Evolutionary conservation across 1,140 invertebrate genomes (phyloP), one percentile per base, ranked within the genome.

Genomic region (Archivesica marissinica): DNA sequence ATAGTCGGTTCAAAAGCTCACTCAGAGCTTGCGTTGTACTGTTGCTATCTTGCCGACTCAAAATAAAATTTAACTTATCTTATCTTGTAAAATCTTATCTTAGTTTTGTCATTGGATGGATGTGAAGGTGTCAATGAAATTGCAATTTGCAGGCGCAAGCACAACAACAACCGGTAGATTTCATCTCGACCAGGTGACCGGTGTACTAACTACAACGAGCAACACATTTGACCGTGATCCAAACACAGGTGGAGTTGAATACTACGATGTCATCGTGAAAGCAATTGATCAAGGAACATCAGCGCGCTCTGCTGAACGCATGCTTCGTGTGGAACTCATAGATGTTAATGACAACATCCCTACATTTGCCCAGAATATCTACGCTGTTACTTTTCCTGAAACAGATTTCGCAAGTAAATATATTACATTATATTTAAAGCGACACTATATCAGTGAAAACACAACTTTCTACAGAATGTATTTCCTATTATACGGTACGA

Each of bases 311-410:
- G 61, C 44, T 1, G 59, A 75, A 7, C 35, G 25, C 11, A 74
- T 64, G 17, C 38, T 89, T 4, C 23, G 56, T 25, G 68, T 89
- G 0, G 35, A 35, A 11, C 28, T 87, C 15, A 52, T n/a, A 13
- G 86, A 89, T 39, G 70, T 81, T 15, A 89, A 89, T 33, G 88
- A 89, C 56, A 89, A 89, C 76, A 59, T 75, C 2, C 88, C 88
- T 2, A 81, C 72, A 17, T 88, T 88, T 72, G 38, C 52, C 25
- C 79, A 80, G 44, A 44, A 80, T 33, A 25, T 77, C 1, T 88
- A 88, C 54, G 56, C 52, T 23, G 33, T 72, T 28, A 33, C 84
- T 7, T 38, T 75, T 39, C 13, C 50, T 25, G 87, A 88, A 74
- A 75, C 76, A n/a, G 56, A 41, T 11, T 25, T 84, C 28, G 80